Base-by-base conservation (phyloP, 2,113 vertebrate species). In the Sceloporus undulatus region DNA sequence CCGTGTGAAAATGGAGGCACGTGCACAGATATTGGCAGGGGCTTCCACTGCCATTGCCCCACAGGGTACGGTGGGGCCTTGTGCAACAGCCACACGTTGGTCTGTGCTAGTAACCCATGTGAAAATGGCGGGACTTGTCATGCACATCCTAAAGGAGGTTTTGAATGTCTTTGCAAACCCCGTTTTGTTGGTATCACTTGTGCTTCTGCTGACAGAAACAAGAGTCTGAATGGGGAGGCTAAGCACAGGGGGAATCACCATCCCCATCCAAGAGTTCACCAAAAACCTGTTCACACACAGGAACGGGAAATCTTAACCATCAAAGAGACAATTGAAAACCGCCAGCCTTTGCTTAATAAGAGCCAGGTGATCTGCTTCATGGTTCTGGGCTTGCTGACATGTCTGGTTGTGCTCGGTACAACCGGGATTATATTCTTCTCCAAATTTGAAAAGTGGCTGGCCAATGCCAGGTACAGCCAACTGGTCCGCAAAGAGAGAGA, bases 321-420 rank as follows among this genome's bases (percentile, higher is more conserved):
- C 93, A 98, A 98, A 94, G 98, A 98, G 96, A 97, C 98, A 1
- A 97, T 97, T 76, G 97, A 97, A 93, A 95, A 95, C 5, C 94
- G 95, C 4, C 94, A 95, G 7, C 93, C 97, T 5, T 96, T 98
- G 52, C 97, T 98, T 94, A 98, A 96, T 86, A 98, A 97, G 93
- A 98, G 97, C 85, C 99, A 99, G 94, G 96, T 99, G 66, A 92
- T 99, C 91, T 99, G 99, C 94, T 99, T 99, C 90, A 97, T 97
- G 84, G 94, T 99, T 79, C 97, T 99, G 91, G 98, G 98, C 62
- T 96, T 99, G 88, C 98, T 99, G 82, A 99, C 98, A 0, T 98
- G 98, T 88, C 95, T 99, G 87, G 98, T 99, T 85, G 97, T 99
- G 83, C 95, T 99, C 92, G 98, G 97, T 87, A 98, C 98, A 27